Base-by-base conservation (phyloP, 2,797 vertebrate species). In the Chromis chromis region DNA sequence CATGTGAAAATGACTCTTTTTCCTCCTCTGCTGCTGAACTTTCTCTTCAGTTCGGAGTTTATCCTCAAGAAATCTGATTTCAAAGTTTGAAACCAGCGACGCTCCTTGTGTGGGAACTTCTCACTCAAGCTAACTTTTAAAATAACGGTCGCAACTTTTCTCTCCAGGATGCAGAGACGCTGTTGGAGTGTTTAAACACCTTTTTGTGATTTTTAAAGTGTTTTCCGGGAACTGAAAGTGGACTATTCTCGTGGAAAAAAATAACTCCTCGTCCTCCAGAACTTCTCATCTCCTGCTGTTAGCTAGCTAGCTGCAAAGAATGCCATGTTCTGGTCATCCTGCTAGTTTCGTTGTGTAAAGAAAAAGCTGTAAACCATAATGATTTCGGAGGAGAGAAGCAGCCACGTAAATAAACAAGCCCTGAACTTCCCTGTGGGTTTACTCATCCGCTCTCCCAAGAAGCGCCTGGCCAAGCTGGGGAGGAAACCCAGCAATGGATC, bases 401-500 rank as follows among this genome's bases (percentile, higher is more conserved):
- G 84, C 81, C 88, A 89, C 64, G 79, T 79, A 4, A 84, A 89
- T 33, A 94, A 94, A 70, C 94, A 94, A 82, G 50, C 87, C 25
- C 90, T 94, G 6, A 93, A 75, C 78, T 94, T 95, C 40, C 94
- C 94, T 0, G 93, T 94, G 77, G 95, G 92, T 40, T 84, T 95
- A 21, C 72, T 96, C 24, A 93, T 95, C 88, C 91, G 92, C 48
- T 96, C 95, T 1, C 95, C 95, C 0, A 96, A 95, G 85, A 92
- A 81, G 74, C 77, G 92, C 17, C 93, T 95, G 52, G 94, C 89
- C 21, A 93, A 91, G 31, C 88, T 96, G 73, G 93, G 94, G 9
- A 93, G 94, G 88, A 95, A 96, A 71, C 81, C 90, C 63, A 96
- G 94, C 89, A 95, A 93, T 88, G 95, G 95, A 49, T 95, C 94